phyloP scores from a whole-genome alignment of 1,140 invertebrate genomes.

The Drosophila busckii region DNA sequence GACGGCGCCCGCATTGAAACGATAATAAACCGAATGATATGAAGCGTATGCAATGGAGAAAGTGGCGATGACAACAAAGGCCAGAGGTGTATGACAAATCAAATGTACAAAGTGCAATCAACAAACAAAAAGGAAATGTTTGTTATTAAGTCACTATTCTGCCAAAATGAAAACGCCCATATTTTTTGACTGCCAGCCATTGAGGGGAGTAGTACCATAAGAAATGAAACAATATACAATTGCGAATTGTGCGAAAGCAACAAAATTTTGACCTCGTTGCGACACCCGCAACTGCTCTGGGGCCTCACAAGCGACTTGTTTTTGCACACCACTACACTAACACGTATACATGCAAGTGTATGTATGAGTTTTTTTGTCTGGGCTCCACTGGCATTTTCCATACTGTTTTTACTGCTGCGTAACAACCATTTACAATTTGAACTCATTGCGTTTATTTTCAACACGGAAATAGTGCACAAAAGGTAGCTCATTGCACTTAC shows the following conservation, averaged over 20 bases:
- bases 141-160: not conserved
- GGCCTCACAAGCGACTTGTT: slow-evolving; percentile 55
- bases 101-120: slow-evolving; percentile 6
- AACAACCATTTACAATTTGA: slow-evolving; percentile 31
- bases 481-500: slow-evolving; percentile 44
- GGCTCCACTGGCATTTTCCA: slow-evolving; percentile 60
- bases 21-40: slow-evolving; percentile 44
- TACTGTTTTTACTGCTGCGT: slow-evolving; percentile 52
- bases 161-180: slow-evolving; percentile 59
- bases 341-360: slow-evolving; percentile 21
- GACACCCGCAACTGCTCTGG: not conserved
- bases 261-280: slow-evolving; percentile 14
- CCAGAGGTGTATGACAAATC: slow-evolving; percentile 25
- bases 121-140: slow-evolving; percentile 1
- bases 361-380: slow-evolving; percentile 43
- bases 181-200: slow-evolving; percentile 15
- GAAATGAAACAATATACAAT: slow-evolving; percentile 27
- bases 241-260: slow-evolving; percentile 18
- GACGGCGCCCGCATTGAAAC: slow-evolving; percentile 38
- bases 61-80: slow-evolving; percentile 45
- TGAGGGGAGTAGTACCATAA: slow-evolving; percentile 16
- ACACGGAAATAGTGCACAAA: not conserved
- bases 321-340: slow-evolving; percentile 50
- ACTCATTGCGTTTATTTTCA: not conserved
- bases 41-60: slow-evolving; percentile 40